Conservation (phyloP, 2,888 invertebrate species). For the Strigamia transsilvanica region DNA sequence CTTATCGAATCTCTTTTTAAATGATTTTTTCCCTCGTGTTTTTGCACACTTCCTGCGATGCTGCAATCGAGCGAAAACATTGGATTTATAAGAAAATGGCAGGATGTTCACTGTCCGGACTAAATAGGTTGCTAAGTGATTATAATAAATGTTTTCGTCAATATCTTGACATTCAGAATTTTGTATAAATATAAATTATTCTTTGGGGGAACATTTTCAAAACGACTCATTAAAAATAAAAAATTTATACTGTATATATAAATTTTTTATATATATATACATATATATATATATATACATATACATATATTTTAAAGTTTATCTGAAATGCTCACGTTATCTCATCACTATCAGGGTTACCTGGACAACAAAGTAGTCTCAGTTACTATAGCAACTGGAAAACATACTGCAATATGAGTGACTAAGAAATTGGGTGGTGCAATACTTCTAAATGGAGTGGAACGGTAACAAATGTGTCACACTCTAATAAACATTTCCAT, state of each 20-base stretch:
- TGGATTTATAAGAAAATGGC: neutral
- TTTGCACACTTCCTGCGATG: neutral
- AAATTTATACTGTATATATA: neutral
- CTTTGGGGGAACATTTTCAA: neutral
- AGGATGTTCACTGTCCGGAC: neutral
- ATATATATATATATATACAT: too few relatives aligned
- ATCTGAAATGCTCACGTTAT: neutral
- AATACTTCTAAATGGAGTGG: neutral
- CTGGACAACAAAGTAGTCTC: conserved; percentile 18
- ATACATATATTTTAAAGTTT: neutral
- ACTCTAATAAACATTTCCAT: neutral
- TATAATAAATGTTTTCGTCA: neutral
- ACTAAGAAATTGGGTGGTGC: neutral
- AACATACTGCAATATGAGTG: neutral
- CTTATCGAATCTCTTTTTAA: neutral
- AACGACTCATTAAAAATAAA: neutral
- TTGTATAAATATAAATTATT: neutral
- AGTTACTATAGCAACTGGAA: conserved; percentile 2
- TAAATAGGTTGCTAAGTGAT: conserved; percentile 5
- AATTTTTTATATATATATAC: too few relatives aligned
- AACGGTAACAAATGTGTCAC: neutral
- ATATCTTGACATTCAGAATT: neutral
- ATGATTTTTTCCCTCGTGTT: neutral
- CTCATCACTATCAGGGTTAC: neutral
- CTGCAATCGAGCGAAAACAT: neutral